Percentiles rank a stretch among this genome's conserved stretches.
Conservation (phyloP, 2,797 vertebrate species). For the Sebastes variabilis region DNA sequence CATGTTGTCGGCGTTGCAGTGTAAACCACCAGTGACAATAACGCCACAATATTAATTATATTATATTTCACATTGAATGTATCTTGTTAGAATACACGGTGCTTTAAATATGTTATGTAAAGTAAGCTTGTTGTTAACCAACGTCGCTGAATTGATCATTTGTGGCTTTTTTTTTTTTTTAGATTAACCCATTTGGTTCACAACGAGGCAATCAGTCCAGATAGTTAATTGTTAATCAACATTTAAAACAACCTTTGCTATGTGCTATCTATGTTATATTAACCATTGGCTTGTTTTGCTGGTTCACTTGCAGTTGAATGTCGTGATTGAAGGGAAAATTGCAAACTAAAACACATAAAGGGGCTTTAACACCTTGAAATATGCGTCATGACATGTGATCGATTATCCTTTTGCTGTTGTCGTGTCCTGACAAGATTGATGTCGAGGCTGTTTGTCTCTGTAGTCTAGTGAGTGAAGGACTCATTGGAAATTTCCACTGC, state of each 20-base stretch:
- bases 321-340: neutral
- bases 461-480: constrained; percentile 34
- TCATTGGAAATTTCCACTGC: constrained; percentile 78
- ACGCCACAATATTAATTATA: neutral
- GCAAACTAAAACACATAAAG: neutral
- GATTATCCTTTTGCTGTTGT: neutral
- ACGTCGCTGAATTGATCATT: neutral
- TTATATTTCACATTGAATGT: neutral
- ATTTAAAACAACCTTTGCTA: neutral
- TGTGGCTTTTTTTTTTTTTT: neutral
- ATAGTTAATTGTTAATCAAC: neutral
- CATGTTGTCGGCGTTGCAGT: neutral
- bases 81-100: rapidly evolving
- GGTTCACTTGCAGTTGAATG: neutral
- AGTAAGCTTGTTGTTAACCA: neutral
- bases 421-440: constrained; percentile 27
- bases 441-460: constrained; percentile 25
- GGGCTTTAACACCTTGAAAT: neutral
- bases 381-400: neutral
- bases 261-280: neutral
- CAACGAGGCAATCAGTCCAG: rapidly evolving
- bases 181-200: neutral
- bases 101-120: neutral
- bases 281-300: neutral
- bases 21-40: neutral